These are phyloP conservation scores for Cotesia typhae DNA, from an alignment of 1,140 invertebrate species.

Conservation along the genomic window DNA sequence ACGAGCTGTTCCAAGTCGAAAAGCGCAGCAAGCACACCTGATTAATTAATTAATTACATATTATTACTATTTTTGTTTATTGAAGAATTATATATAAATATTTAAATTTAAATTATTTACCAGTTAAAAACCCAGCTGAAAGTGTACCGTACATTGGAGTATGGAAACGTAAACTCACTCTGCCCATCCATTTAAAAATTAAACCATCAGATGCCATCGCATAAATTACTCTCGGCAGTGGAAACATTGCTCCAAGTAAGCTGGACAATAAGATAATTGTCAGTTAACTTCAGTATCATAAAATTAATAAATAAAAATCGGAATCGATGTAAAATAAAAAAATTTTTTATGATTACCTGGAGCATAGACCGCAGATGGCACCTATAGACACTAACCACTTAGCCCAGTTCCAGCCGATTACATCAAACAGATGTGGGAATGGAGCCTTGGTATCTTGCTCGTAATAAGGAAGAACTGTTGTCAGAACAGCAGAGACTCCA, in stretches of 20 bases:
- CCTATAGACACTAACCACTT: constrained; percentile 82
- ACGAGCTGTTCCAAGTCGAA: constrained; percentile 80
- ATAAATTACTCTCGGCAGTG: constrained; percentile 84
- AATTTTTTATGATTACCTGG: constrained; percentile 66
- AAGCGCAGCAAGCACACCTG: constrained; percentile 76
- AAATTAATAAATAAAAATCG: background rate
- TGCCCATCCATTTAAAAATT: constrained; percentile 78
- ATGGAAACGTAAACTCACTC: constrained; percentile 74
- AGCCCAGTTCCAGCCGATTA: constrained; percentile 75
- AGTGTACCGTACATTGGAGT: constrained; percentile 85
- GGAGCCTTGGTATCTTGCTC: constrained; percentile 75
- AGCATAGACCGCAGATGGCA: constrained; percentile 76
- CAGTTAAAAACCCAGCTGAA: constrained; percentile 78
- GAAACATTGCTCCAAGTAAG: constrained; percentile 86
- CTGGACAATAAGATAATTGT: constrained; percentile 58
- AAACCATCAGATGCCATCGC: constrained; percentile 88
- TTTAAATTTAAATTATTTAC: constrained; percentile 55
- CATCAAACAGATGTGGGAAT: constrained; percentile 76
- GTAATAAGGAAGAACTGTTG: constrained; percentile 90
- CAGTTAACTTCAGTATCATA: no score
- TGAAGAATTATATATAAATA: background rate
- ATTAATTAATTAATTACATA: constrained; percentile 19
- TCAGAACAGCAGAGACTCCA: constrained; percentile 85
- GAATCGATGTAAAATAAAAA: constrained; percentile 8
- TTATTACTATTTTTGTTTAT: background rate